These are phyloP conservation scores for Girardia tigrina DNA, from an alignment of 2,888 invertebrate species.

Conservation along the genomic window DNA sequence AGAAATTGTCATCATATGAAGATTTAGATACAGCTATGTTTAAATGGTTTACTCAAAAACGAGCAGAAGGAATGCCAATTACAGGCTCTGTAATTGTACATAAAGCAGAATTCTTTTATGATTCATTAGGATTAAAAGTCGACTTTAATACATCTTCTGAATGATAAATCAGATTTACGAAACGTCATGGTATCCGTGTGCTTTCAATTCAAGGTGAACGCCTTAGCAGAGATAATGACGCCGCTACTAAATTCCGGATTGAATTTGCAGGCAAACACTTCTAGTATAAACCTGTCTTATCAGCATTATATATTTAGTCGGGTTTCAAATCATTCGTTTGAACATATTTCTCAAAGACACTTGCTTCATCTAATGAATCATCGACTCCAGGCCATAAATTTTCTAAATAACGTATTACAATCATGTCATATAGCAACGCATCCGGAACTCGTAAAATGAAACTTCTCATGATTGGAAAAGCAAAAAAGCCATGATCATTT, in stretches of 20 bases:
- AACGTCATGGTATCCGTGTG: not conserved
- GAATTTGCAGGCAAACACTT: not conserved
- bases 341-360: too few species aligned
- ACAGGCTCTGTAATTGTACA: too few species aligned
- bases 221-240: not conserved
- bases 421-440: not conserved
- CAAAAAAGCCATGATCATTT: conserved; percentile 1
- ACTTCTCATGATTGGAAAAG: not conserved
- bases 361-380: not conserved
- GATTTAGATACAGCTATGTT: not conserved
- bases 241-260: not conserved
- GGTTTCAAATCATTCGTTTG: too few species aligned
- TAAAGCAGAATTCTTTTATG: too few species aligned
- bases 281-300: not conserved
- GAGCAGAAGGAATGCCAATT: not conserved
- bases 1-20: not conserved
- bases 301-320: too few species aligned
- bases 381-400: not conserved
- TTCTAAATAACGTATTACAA: conserved; percentile 1
- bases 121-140: not conserved
- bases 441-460: not conserved
- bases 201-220: not conserved
- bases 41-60: not conserved
- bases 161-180: not conserved
- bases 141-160: conserved; percentile 7